Evolutionary conservation across 2,113 vertebrate species (phyloP), one percentile per base, ranked within the genome.

Genomic region (Petromus typicus): DNA sequence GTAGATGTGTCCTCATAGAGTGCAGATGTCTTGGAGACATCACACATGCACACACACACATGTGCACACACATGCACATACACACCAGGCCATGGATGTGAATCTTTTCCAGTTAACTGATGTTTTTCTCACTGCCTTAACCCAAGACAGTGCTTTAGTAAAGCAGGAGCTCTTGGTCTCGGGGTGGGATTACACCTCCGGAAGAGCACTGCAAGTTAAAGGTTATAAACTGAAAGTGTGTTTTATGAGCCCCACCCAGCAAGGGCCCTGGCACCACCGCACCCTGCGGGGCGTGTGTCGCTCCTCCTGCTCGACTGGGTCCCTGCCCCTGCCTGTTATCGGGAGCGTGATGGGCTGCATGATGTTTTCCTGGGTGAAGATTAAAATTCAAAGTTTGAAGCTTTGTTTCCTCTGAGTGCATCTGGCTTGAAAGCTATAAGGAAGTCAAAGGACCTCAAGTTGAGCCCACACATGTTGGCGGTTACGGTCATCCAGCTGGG

Each of bases 61-160:
- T n/a, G 40, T n/a, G 37, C 67, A 13, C 69, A 73, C 69, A 71
- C 67, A 40, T 20, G 11, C 37, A 40, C 37, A 25, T 5, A 73
- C 71, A 30, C 71, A 14, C 25, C 66, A 69, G 23, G 27, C 61
- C 54, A 54, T 61, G 63, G 78, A 48, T 56, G 14, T 45, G 14
- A 93, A 89, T 93, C 71, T 89, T 40, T 80, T 32, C 67, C 80
- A n/a, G 80, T 91, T 95, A 37, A 56, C 54, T n/a, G 45, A 76
- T 76, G 40, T 76, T 95, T 93, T 90, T 54, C 78, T 96, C 73
- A 59, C 79, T 90, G 78, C 6, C 43, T 90, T 63, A 66, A n/a
- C 56, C 30, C 43, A 57, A 56, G 5, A 23, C 3, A 30, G 10
- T 67, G 66, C 95, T 79, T 67, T 92, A 48, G 32, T 78, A 76